Evolutionary conservation across 2,113 vertebrate species (phyloP), one percentile per base, ranked within the genome.

Genomic region (Sinosuthora webbiana): DNA sequence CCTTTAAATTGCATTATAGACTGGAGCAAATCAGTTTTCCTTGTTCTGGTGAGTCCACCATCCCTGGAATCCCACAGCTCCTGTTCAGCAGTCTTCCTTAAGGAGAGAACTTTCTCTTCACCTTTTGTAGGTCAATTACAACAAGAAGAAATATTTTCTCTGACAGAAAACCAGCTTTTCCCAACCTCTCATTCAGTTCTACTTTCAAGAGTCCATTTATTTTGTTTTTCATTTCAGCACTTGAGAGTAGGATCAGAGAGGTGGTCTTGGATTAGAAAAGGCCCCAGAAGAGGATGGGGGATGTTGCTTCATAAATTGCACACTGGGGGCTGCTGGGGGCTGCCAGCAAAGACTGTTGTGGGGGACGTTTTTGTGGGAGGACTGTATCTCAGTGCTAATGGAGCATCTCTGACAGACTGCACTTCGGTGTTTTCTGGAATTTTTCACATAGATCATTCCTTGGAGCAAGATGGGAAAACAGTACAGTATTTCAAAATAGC

Each of bases 401-500:
- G 81, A 50, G 22, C 37, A 63, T 55, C 59, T 94, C 74, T 87
- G 83, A 42, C 89, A 89, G 91, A 89, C 81, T 79, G 81, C 53
- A 56, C 85, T 88, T 74, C 0, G 7, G 90, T 90, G 44, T 64
- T 67, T 94, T 74, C 90, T 94, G 90, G 90, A 88, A 87, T 86
- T 82, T 77, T 93, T 92, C 88, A 73, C n/a, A 62, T 10, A 78
- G n/a, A 93, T 81, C 16, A 12, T 90, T 93, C 80, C 76, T 92
- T 78, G 76, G 56, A 89, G 83, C 65, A 92, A 81, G 76, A 74
- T 87, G 53, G 86, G 83, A 81, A 93, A 83, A 85, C 44, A 90
- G 76, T 84, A 55, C 64, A 79, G 77, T 75, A 25, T 63, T 95
- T 95, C 94, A 80, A 90, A 95, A 86, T 63, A 94, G 69, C 76